phyloP scores from a whole-genome alignment of 2,113 vertebrate genomes.

The Reinhardtius hippoglossoides region DNA sequence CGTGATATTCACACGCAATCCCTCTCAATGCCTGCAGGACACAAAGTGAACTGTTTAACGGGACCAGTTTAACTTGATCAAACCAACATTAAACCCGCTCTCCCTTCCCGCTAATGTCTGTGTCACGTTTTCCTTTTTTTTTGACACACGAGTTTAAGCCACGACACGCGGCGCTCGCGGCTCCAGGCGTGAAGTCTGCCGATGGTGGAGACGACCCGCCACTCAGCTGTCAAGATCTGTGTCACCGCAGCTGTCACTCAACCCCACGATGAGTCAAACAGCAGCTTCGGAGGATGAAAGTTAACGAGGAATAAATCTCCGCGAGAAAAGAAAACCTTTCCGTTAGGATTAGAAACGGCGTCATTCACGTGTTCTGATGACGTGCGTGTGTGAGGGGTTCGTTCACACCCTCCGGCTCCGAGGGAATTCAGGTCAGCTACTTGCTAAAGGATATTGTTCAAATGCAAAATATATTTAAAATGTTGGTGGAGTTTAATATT shows the following conservation, averaged over 20 bases:
- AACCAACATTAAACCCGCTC: slow-evolving; percentile 3
- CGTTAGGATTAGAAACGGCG: neutral
- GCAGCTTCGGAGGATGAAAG: neutral
- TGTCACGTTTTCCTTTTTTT: neutral
- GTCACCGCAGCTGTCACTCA: neutral
- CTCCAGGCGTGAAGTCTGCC: neutral
- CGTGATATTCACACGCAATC: slow-evolving; percentile 46
- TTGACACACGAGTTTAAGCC: neutral
- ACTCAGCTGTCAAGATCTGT: neutral
- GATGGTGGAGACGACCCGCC: neutral
- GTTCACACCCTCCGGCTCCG: no score
- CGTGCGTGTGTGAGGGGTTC: no score
- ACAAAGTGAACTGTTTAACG: slow-evolving; percentile 18
- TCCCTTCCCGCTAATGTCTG: neutral
- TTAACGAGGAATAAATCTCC: neutral
- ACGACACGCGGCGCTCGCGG: neutral
- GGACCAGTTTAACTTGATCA: slow-evolving; percentile 17
- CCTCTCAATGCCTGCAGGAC: slow-evolving; percentile 28
- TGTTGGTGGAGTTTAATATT: no score
- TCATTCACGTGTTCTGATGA: neutral
- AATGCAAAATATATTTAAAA: no score
- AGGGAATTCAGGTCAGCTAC: no score
- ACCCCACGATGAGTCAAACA: neutral
- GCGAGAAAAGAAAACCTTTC: neutral
- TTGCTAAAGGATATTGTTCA: no score